phyloP scores from a whole-genome alignment of 2,888 invertebrate species.

The Athripsodes cinereus region DNA sequence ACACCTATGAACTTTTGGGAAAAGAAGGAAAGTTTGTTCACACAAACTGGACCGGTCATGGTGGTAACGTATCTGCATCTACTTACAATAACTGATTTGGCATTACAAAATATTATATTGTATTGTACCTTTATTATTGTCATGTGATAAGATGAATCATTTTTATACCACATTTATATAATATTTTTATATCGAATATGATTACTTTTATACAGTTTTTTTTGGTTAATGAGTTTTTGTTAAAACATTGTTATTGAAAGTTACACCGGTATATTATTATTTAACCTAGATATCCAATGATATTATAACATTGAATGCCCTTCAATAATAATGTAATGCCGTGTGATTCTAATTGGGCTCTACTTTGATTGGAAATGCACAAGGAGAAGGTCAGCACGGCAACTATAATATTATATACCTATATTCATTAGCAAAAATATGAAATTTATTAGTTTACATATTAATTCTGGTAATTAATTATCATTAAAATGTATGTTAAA shows the following conservation, averaged over 20 bases:
- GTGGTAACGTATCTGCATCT: conserved; percentile 91
- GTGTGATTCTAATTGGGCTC: neutral
- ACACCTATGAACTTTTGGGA: conserved; percentile 88
- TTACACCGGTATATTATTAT: neutral
- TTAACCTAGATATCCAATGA: conserved; percentile 1
- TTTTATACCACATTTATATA: neutral
- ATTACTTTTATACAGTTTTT: neutral
- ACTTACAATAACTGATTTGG: conserved; percentile 55
- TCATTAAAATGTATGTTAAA: no score
- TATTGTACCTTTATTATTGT: neutral
- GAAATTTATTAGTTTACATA: no score
- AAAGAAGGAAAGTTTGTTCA: conserved; percentile 88
- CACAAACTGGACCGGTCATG: conserved; percentile 99
- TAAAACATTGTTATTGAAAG: neutral
- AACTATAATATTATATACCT: no score
- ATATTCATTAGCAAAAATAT: no score
- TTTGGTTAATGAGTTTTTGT: neutral
- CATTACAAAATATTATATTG: neutral
- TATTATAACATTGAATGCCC: neutral
- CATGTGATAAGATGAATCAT: neutral
- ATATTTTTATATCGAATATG: neutral
- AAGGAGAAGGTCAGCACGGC: neutral
- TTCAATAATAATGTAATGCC: neutral
- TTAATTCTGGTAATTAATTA: no score
- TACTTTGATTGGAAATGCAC: neutral